phyloP scores from a whole-genome alignment of 2,797 vertebrate species.

The Scyliorhinus canicula region DNA sequence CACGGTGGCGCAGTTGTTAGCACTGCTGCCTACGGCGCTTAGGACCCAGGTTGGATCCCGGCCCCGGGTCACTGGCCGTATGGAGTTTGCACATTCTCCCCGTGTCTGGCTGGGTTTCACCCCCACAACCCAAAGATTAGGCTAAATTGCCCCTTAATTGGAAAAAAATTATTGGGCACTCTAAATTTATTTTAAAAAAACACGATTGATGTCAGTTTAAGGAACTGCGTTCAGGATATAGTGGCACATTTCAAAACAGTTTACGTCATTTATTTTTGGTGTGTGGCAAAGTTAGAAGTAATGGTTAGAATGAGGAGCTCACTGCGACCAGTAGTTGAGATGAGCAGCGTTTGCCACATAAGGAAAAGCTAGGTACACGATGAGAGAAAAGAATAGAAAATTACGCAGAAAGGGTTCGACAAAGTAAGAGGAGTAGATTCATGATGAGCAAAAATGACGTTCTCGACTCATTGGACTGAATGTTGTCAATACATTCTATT shows the following conservation, averaged over 20 bases:
- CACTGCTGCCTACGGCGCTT: too few species aligned
- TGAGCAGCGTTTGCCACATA: neutral
- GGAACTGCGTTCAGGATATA: neutral
- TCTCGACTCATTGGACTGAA: neutral
- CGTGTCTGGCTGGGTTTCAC: too few species aligned
- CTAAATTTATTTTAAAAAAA: too few species aligned
- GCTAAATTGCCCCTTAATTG: too few species aligned
- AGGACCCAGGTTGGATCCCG: too few species aligned
- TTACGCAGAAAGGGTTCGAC: too few species aligned
- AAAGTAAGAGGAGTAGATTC: neutral
- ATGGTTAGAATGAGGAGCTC: neutral
- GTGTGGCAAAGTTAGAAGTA: neutral
- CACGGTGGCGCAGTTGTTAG: too few species aligned
- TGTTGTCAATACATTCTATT: neutral
- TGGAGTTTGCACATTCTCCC: too few species aligned
- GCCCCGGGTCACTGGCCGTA: too few species aligned
- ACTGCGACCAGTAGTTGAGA: neutral
- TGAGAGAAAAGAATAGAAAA: neutral
- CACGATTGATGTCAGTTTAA: neutral
- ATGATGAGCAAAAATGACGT: too few species aligned
- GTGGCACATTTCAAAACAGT: neutral
- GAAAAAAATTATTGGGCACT: too few species aligned
- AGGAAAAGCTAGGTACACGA: neutral
- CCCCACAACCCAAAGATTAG: too few species aligned
- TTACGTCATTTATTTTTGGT: neutral